phyloP scores from a whole-genome alignment of 2,113 vertebrate genomes.

The Apeltes quadracus region DNA sequence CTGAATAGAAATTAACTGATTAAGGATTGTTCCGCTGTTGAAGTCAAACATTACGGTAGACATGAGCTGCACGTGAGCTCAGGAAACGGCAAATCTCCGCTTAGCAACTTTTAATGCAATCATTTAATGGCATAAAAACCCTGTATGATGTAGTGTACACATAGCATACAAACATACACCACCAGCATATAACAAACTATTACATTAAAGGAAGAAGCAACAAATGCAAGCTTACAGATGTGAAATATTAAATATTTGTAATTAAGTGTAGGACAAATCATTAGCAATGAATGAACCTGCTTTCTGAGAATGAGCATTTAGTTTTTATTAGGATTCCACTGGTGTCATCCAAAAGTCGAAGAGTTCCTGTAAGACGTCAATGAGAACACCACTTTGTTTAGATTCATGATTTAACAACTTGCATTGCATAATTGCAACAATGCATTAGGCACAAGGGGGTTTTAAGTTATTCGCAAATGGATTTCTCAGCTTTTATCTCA shows the following conservation, averaged over 20 bases:
- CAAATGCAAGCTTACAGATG: neutral
- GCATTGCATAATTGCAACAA: too few relatives aligned
- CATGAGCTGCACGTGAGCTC: neutral
- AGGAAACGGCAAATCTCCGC: slow-evolving; percentile 9
- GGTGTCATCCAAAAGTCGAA: too few relatives aligned
- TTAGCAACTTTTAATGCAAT: neutral
- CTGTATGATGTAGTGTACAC: neutral
- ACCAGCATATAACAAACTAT: neutral
- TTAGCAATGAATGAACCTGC: neutral
- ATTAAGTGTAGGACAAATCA: neutral
- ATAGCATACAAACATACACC: neutral
- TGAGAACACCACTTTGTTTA: neutral
- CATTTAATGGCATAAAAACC: neutral
- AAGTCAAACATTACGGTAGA: neutral
- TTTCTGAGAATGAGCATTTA: neutral
- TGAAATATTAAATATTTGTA: neutral
- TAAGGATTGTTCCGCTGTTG: slow-evolving; percentile 1
- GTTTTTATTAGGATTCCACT: too few relatives aligned
- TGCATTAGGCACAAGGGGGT: too few relatives aligned
- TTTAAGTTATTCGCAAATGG: neutral
- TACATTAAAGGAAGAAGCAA: neutral
- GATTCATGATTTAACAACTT: neutral
- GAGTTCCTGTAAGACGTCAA: neutral
- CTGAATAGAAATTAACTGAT: slow-evolving; percentile 9
- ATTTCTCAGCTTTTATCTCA: neutral